A percentile compares a stretch with the other conserved stretches of the same genome.
Conservation (phyloP, 2,888 invertebrate genomes). For the Drosophila melanosoma region DNA sequence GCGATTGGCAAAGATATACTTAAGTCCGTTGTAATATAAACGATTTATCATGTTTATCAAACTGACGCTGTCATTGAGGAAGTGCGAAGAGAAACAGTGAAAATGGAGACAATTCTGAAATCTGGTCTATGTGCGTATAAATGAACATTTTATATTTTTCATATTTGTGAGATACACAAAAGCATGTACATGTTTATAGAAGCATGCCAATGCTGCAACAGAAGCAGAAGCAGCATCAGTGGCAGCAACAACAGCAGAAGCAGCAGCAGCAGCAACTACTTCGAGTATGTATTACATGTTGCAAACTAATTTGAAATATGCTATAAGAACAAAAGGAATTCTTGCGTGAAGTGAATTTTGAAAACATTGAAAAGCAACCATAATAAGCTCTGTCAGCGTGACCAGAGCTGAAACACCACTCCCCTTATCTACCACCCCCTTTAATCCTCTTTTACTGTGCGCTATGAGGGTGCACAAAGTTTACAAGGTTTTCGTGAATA, state of each 20-base stretch:
- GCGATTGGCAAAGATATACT: constrained; percentile 1
- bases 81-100: constrained; percentile 31
- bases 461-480: constrained; percentile 55
- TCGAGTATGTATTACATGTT: constrained; percentile 34
- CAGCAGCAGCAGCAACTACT: constrained; percentile 7
- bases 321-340: constrained; percentile 70
- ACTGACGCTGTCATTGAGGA: constrained; percentile 50
- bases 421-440: background rate
- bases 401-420: constrained; percentile 46
- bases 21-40: constrained; percentile 16
- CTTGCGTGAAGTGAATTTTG: constrained; percentile 71
- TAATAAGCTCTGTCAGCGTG: constrained; percentile 72
- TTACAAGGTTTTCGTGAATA: constrained; percentile 63
- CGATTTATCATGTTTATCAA: constrained; percentile 42
- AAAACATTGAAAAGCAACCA: constrained; percentile 56
- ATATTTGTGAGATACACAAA: constrained; percentile 2
- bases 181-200: constrained; percentile 1
- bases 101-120: constrained; percentile 17
- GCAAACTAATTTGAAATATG: constrained; percentile 65
- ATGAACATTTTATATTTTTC: background rate
- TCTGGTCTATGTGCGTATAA: background rate
- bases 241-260: background rate
- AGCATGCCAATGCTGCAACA: background rate
- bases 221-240: background rate
- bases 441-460: background rate